These are phyloP conservation scores for Lagria hirta DNA, from an alignment of 2,888 invertebrate species.

Conservation along the genomic window DNA sequence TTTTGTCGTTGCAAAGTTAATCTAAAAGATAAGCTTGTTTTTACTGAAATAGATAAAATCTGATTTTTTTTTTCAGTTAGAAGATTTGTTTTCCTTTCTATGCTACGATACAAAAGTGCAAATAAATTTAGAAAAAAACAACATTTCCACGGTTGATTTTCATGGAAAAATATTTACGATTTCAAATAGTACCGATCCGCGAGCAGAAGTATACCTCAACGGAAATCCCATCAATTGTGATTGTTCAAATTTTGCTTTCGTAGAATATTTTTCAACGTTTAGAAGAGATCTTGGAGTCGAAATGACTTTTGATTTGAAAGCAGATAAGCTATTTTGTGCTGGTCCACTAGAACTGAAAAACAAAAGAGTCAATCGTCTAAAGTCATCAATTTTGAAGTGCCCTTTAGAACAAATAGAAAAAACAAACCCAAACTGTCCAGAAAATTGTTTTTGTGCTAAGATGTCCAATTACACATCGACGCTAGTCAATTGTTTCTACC, in stretches of 20 bases:
- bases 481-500: constrained; percentile 58
- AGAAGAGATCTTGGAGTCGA: constrained; percentile 45
- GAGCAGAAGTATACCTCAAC: constrained; percentile 53
- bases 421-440: constrained; percentile 47
- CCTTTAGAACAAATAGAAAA: constrained; percentile 41
- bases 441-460: constrained; percentile 56
- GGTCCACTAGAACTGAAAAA: constrained; percentile 43
- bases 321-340: constrained; percentile 53
- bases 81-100: constrained; percentile 4
- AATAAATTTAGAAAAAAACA: constrained; percentile 60
- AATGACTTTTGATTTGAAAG: constrained; percentile 34
- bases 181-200: neutral
- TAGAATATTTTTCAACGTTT: constrained; percentile 54
- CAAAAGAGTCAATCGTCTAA: too few relatives aligned
- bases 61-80: constrained; percentile 8
- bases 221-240: constrained; percentile 65
- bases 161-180: constrained; percentile 37
- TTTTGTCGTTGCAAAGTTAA: too few relatives aligned
- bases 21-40: too few relatives aligned
- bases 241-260: constrained; percentile 58
- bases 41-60: too few relatives aligned
- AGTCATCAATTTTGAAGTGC: constrained; percentile 56
- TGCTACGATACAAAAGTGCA: constrained; percentile 46
- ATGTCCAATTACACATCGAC: constrained; percentile 54
- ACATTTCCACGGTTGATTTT: constrained; percentile 56